Evolutionary conservation across 2,888 invertebrate genomes (phyloP), one percentile per base, ranked within the genome.

Genomic region (Nowickia ferox): DNA sequence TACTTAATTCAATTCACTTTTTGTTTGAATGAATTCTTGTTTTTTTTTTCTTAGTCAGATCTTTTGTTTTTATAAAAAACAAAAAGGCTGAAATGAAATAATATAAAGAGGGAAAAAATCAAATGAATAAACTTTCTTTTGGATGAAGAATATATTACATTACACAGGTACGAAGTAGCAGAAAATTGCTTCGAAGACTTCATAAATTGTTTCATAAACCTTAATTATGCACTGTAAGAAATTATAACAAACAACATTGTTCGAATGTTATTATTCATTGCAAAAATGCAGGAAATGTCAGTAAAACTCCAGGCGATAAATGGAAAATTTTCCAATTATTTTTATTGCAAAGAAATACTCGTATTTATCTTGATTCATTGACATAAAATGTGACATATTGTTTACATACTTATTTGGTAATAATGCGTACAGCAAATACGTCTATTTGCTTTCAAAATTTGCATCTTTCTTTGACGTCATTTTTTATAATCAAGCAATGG

Each of bases 1-100:
- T 72, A 72, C 19, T 48, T 80, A 46, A 72, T 55, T 80, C 55
- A 65, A 19, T 80, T 80, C 44, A 40, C 38, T 69, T 78, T 57
- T 68, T 77, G 22, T n/a, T 59, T 61, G 13, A 19, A 66, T 46
- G 30, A 63, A 79, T 71, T 69, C 69, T 63, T 42, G 61, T 59
- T 78, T 78, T 75, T 51, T n/a, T 40, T 42, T 6, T 76, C 30
- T 42, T 11, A 19, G 53, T 38, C 40, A 4, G 22, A 2, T 8
- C 9, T 44, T 69, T 78, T 59, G 17, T 40, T 51, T 44, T 17
- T n/a, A 61, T 15, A 9, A 44, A 13, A 1, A 51, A n/a, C n/a
- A 55, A 74, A 71, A 63, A 19, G 19, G n/a, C 30, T 13, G 30
- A 51, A 53, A 22, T 53, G 8, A 65, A 30, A 57, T 30, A 42